A percentile compares a stretch with the other conserved stretches of the same genome.
phyloP scores from a whole-genome alignment of 2,888 invertebrate species.

The Allygus modestus region DNA sequence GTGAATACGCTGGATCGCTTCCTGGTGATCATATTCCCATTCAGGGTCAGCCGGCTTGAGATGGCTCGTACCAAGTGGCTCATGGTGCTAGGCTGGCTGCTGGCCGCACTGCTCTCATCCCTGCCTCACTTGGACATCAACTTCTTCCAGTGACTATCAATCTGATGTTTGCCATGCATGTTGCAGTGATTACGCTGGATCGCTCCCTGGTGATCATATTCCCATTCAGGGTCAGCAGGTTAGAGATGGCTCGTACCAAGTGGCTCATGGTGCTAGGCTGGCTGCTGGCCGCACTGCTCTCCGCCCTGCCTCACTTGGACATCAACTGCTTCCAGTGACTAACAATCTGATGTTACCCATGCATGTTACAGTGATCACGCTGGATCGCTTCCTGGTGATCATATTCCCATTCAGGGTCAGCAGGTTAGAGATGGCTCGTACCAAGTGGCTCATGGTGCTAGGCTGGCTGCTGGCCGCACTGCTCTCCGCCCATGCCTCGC shows the following conservation, averaged over 20 bases:
- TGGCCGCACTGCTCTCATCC: conserved; percentile 69
- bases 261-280: conserved; percentile 73
- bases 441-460: conserved; percentile 71
- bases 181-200: conserved; percentile 73
- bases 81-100: conserved; percentile 73
- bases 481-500: conserved; percentile 73
- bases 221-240: conserved; percentile 72
- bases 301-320: conserved; percentile 72
- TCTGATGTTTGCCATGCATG: not conserved
- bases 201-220: conserved; percentile 74
- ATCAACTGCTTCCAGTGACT: conserved; percentile 73
- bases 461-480: conserved; percentile 73
- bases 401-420: conserved; percentile 73
- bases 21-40: conserved; percentile 74
- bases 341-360: not conserved
- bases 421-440: conserved; percentile 72
- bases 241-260: conserved; percentile 68
- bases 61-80: conserved; percentile 72
- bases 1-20: conserved; percentile 74
- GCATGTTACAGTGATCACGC: conserved; percentile 72
- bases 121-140: no score
- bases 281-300: conserved; percentile 71
- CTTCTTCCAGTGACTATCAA: no score
- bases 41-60: conserved; percentile 72
- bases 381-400: conserved; percentile 74